phyloP scores from a whole-genome alignment of 2,888 invertebrate genomes.

The Acheta domesticus region DNA sequence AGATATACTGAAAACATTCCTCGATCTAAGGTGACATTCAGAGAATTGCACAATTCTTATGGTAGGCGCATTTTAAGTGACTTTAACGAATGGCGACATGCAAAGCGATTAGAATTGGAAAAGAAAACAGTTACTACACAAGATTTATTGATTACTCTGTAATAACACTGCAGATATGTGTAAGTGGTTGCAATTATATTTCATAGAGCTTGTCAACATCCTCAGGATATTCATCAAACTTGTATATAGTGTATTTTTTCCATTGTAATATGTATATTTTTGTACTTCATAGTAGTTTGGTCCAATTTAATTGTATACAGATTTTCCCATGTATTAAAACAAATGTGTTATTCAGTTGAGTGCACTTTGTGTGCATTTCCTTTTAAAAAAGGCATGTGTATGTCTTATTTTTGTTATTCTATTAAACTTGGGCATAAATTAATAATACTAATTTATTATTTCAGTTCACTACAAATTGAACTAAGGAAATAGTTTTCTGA shows the following conservation, averaged over 20 bases:
- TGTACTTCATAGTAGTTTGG: not conserved
- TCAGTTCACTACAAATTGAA: too few relatives aligned
- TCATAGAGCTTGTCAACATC: too few relatives aligned
- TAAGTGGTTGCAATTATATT: not conserved
- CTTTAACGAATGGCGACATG: constrained; percentile 65
- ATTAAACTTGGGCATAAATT: too few relatives aligned
- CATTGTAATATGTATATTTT: not conserved
- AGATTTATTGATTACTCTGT: constrained; percentile 31
- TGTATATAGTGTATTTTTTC: constrained; percentile 18
- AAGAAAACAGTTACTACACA: constrained; percentile 26
- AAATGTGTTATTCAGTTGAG: too few relatives aligned
- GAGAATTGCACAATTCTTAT: constrained; percentile 66
- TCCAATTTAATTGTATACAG: too few relatives aligned
- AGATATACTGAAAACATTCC: constrained; percentile 49
- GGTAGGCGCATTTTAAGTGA: constrained; percentile 66
- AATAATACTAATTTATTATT: too few relatives aligned
- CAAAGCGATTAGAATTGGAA: constrained; percentile 41
- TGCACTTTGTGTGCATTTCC: too few relatives aligned
- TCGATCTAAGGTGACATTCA: constrained; percentile 58
- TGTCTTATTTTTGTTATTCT: too few relatives aligned
- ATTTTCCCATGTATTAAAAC: too few relatives aligned
- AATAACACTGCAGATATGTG: not conserved
- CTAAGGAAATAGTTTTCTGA: too few relatives aligned
- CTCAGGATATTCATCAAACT: too few relatives aligned
- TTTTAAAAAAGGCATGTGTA: too few relatives aligned